phyloP scores from a whole-genome alignment of 1,140 invertebrate genomes.

The Mamestra configurata region DNA sequence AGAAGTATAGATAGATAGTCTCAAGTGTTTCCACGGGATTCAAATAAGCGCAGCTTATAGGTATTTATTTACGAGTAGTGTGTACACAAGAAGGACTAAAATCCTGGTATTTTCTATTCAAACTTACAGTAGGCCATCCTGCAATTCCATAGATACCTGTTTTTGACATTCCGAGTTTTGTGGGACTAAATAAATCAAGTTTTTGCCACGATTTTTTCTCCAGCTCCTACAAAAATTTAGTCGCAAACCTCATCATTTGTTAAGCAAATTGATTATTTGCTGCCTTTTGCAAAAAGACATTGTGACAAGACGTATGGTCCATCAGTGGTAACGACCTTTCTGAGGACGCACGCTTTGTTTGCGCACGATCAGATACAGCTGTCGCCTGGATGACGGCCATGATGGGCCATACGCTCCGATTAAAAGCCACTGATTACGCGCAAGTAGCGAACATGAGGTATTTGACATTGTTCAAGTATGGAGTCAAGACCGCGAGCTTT shows the following conservation, averaged over 20 bases:
- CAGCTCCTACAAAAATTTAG: background rate
- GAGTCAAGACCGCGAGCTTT: constrained; percentile 11
- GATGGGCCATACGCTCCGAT: constrained; percentile 41
- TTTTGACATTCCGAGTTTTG: no score
- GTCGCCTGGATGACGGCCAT: constrained; percentile 26
- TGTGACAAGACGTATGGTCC: constrained; percentile 61
- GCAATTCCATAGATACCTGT: no score
- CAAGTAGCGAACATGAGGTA: constrained; percentile 44
- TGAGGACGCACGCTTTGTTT: constrained; percentile 47
- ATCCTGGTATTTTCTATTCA: no score
- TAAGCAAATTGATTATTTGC: constrained; percentile 1
- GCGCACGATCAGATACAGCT: constrained; percentile 50
- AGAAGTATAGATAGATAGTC: no score
- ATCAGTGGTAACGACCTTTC: constrained; percentile 45
- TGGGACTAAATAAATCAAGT: background rate
- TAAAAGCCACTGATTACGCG: constrained; percentile 47
- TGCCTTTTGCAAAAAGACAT: constrained; percentile 58
- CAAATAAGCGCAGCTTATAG: no score
- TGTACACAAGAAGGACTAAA: no score
- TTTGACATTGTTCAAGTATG: constrained; percentile 49
- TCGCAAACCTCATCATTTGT: constrained; percentile 1
- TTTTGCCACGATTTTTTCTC: background rate
- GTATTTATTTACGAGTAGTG: no score
- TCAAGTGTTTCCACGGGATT: no score
- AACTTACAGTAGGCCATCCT: no score